Conservation (phyloP, 92 coral and sea anemone species). For the Nematostella vectensis region DNA sequence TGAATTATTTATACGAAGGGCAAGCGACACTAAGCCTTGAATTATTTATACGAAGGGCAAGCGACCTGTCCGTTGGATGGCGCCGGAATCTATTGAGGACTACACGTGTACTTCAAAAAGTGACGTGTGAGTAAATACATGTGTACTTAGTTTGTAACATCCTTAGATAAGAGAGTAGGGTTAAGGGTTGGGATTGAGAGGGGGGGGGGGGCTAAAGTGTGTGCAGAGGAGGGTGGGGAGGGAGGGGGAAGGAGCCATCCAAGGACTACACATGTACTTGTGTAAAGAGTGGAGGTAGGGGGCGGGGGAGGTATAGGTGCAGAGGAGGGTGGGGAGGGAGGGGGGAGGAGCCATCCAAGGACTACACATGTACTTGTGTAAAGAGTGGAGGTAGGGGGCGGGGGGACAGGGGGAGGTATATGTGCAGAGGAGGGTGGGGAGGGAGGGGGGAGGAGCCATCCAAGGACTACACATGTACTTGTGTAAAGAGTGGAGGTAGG, state of each 20-base stretch:
- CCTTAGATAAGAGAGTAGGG: too few relatives aligned
- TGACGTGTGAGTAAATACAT: slow-evolving; percentile 68
- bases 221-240: not conserved
- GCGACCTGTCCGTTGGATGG: slow-evolving; percentile 82
- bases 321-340: not conserved
- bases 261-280: not conserved
- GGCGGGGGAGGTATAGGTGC: not conserved
- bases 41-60: too few relatives aligned
- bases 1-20: too few relatives aligned
- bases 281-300: not conserved
- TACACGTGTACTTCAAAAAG: slow-evolving; percentile 49
- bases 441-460: not conserved
- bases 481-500: not conserved
- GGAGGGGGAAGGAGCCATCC: not conserved
- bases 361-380: not conserved
- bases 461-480: not conserved
- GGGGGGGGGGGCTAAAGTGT: not conserved
- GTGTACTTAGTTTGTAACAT: not conserved
- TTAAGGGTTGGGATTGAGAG: too few relatives aligned
- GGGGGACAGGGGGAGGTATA: too few relatives aligned
- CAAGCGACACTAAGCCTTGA: too few relatives aligned
- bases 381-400: too few relatives aligned
- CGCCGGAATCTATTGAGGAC: slow-evolving; percentile 71
- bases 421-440: not conserved
- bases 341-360: not conserved